Conservation (phyloP, 2,113 vertebrate species). For the Cephalopterus ornatus region DNA sequence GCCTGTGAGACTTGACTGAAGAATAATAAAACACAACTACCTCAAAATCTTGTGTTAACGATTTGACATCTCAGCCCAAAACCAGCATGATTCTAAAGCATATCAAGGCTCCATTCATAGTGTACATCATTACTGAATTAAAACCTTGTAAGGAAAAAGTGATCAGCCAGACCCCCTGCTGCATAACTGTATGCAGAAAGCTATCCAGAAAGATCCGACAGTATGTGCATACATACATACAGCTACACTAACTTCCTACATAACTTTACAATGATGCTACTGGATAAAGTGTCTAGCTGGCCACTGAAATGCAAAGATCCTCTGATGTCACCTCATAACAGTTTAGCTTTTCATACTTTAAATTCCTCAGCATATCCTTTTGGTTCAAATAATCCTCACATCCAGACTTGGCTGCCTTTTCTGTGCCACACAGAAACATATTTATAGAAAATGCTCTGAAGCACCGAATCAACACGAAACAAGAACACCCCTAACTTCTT, state of each 20-base stretch:
- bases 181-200: not conserved
- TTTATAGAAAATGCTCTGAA: not conserved
- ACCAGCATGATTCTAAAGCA: not conserved
- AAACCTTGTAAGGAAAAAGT: not conserved
- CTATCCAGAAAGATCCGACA: not conserved
- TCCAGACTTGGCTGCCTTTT: not conserved
- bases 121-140: not conserved
- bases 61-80: not conserved
- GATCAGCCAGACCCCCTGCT: not conserved
- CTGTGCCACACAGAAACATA: not conserved
- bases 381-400: not conserved
- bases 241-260: not conserved
- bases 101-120: not conserved
- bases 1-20: not conserved
- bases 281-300: not conserved
- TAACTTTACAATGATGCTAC: not conserved
- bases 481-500: not conserved
- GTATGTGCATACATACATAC: rapidly evolving
- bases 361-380: not conserved
- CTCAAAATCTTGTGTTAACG: not conserved
- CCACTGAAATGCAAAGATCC: not conserved
- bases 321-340: not conserved
- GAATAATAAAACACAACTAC: not conserved
- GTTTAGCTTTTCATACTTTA: not conserved
- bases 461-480: rapidly evolving